Conservation (phyloP, 2,113 vertebrate genomes). For the Nymphicus hollandicus region DNA sequence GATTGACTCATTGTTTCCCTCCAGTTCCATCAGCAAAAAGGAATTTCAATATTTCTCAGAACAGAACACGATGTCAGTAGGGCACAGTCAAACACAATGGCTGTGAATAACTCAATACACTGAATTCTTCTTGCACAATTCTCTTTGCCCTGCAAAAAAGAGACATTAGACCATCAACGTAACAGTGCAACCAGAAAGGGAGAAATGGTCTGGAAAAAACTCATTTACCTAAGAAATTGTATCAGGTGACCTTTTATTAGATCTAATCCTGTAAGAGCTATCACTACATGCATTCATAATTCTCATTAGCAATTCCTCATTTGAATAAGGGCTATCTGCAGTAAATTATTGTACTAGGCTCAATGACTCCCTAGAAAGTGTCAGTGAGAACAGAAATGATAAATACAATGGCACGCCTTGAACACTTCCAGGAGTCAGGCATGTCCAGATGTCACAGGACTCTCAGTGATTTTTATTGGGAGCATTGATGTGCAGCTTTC, state of each 20-base stretch:
- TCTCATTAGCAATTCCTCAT: background rate
- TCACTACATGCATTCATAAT: background rate
- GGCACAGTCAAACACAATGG: background rate
- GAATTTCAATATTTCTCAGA: constrained; percentile 53
- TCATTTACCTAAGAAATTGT: constrained; percentile 7
- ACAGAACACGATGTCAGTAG: background rate
- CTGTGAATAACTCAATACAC: constrained; percentile 18
- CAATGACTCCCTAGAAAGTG: background rate
- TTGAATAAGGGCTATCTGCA: background rate
- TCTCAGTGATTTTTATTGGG: background rate
- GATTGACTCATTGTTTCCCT: constrained; percentile 32
- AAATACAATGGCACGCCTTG: background rate
- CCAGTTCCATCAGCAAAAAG: constrained; percentile 44
- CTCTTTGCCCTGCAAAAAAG: background rate
- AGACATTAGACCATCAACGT: background rate
- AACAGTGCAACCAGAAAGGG: background rate
- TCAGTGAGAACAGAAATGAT: background rate
- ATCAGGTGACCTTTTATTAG: background rate
- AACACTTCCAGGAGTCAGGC: background rate
- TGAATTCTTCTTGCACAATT: background rate
- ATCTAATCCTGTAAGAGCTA: background rate
- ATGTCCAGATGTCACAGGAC: background rate
- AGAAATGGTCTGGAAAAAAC: background rate
- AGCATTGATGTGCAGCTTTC: background rate
- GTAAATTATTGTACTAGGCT: background rate